phyloP scores from a whole-genome alignment of 2,797 vertebrate genomes.

The Clarias laeviceps region DNA sequence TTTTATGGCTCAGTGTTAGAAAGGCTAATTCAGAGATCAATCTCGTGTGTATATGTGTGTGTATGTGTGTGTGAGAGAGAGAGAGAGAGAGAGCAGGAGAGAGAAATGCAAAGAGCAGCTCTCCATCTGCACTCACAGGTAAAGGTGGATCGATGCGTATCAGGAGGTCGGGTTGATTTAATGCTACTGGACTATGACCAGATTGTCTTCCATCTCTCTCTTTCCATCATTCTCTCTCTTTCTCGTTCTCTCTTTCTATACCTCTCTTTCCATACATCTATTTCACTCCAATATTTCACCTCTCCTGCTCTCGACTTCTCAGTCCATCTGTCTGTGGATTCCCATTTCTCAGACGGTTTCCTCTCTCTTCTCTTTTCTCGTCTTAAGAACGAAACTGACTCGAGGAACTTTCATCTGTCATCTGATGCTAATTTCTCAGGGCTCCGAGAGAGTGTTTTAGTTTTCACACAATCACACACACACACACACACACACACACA shows the following conservation, averaged over 20 bases:
- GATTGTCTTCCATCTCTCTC: constrained; percentile 68
- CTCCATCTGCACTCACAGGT: constrained; percentile 32
- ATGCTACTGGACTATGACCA: constrained; percentile 77
- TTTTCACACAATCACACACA: constrained; percentile 47
- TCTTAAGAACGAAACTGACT: constrained; percentile 5
- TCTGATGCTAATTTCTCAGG: constrained; percentile 19
- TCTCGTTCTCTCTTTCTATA: constrained; percentile 4
- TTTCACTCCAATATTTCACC: constrained; percentile 35
- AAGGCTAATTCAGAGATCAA: constrained; percentile 83
- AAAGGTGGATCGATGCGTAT: constrained; percentile 61
- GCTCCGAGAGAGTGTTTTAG: not conserved
- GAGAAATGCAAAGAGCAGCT: constrained; percentile 7
- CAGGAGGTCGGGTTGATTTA: constrained; percentile 72
- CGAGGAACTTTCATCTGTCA: constrained; percentile 18
- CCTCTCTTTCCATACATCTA: constrained; percentile 28
- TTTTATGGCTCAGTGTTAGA: constrained; percentile 78
- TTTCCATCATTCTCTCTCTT: constrained; percentile 43
- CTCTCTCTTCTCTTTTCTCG: constrained; percentile 16
- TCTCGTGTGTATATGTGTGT: constrained; percentile 72
- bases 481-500: constrained; percentile 58
- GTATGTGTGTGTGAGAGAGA: constrained; percentile 64
- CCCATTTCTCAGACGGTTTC: constrained; percentile 16
- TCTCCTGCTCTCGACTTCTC: constrained; percentile 35
- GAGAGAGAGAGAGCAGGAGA: constrained; percentile 14
- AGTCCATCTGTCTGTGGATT: constrained; percentile 36